Evolutionary conservation across 2,888 invertebrate genomes (phyloP).

Genomic region (Lasioglossum morio): DNA sequence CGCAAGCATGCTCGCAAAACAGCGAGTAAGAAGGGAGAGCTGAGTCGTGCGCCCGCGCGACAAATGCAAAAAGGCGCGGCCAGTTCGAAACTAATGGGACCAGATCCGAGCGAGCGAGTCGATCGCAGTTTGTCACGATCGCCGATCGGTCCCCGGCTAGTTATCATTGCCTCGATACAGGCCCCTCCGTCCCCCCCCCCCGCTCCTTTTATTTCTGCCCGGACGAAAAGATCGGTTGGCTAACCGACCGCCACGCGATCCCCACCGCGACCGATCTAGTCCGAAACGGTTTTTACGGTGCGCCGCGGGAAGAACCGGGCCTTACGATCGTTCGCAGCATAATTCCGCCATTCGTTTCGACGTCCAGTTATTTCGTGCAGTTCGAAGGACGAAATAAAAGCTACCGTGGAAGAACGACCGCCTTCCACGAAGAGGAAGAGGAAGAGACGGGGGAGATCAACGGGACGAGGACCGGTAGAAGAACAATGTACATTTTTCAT

Average conservation of each 20-base stretch:
- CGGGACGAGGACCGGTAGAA: conserved; percentile 19
- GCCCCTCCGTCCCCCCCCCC: not conserved
- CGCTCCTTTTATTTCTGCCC: not conserved
- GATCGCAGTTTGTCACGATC: conserved; percentile 63
- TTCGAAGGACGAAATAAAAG: conserved; percentile 39
- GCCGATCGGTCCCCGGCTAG: conserved; percentile 47
- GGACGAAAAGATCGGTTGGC: conserved; percentile 9
- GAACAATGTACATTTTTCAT: conserved; percentile 57
- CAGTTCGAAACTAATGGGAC: conserved; percentile 54
- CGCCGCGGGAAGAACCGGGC: conserved; percentile 13
- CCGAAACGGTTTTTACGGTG: conserved; percentile 46
- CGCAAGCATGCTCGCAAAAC: conserved; percentile 42
- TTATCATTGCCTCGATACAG: conserved; percentile 43
- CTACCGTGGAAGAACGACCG: conserved; percentile 29
- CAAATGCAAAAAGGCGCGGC: conserved; percentile 49
- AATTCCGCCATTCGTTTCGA: conserved; percentile 67
- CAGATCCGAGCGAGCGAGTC: conserved; percentile 32
- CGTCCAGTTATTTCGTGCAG: conserved; percentile 55
- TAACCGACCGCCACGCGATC: conserved; percentile 8
- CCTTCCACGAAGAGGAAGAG: conserved; percentile 38
- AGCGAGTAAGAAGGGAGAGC: conserved; percentile 34
- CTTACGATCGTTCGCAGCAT: conserved; percentile 49
- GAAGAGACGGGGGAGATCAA: not conserved
- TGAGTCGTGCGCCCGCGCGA: conserved; percentile 31
- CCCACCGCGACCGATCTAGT: conserved; percentile 40